phyloP scores from a whole-genome alignment of 30 jellyfish, hydroid and myxozoan species.

The Nemopilema nomurai region DNA sequence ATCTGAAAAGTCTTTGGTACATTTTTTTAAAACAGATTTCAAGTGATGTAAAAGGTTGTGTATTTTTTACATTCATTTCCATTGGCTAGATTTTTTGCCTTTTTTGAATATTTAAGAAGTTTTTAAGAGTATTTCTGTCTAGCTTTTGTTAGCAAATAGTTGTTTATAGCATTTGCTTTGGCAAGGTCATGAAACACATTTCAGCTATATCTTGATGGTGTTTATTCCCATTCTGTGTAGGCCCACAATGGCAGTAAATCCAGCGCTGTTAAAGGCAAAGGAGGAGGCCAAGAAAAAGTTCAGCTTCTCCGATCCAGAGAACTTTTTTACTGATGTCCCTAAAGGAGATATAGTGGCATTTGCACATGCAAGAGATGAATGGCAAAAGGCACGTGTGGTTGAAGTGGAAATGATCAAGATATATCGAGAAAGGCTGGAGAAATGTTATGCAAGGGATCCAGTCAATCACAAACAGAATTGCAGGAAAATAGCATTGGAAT shows the following conservation, averaged over 20 bases:
- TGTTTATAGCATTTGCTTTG: not conserved
- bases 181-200: no score
- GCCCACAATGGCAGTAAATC: constrained; percentile 13
- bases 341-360: constrained; percentile 74
- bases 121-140: no score
- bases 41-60: no score
- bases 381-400: constrained; percentile 73
- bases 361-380: constrained; percentile 64
- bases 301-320: constrained; percentile 58
- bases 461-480: constrained; percentile 79
- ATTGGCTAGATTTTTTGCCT: no score
- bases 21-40: no score
- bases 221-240: not conserved
- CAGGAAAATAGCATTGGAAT: constrained; percentile 62
- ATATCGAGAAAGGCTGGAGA: constrained; percentile 58
- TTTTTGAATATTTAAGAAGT: no score
- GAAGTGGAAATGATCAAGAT: constrained; percentile 81
- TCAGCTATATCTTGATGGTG: not conserved
- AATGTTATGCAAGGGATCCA: constrained; percentile 77
- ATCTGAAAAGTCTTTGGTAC: no score
- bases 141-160: no score
- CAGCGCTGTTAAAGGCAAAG: constrained; percentile 44
- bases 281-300: constrained; percentile 50
- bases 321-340: constrained; percentile 66
- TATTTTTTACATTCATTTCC: no score